Evolutionary conservation across 2,113 vertebrate species (phyloP).

Genomic region (Megaceryle torquata): DNA sequence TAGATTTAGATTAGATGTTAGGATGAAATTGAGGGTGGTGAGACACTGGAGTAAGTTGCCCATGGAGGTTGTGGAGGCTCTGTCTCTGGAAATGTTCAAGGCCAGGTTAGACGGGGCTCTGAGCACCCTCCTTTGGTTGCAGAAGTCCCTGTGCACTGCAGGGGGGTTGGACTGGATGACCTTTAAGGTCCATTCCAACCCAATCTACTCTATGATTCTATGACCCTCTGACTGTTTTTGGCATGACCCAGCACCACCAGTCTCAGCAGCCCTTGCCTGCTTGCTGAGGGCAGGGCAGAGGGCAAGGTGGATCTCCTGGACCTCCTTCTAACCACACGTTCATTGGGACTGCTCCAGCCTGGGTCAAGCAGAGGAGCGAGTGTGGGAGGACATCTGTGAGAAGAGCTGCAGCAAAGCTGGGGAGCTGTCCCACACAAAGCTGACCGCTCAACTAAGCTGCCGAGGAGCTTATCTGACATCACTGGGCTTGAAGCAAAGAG

Average conservation of each 20-base stretch:
- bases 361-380: rapidly evolving
- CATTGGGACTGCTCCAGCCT: background rate
- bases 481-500: background rate
- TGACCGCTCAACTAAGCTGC: background rate
- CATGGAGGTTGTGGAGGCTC: background rate
- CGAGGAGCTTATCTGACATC: rapidly evolving
- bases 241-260: background rate
- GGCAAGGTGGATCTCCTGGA: background rate
- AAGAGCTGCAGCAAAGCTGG: background rate
- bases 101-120: background rate
- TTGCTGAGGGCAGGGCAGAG: background rate
- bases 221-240: background rate
- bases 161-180: background rate
- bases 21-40: background rate
- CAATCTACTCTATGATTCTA: background rate
- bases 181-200: background rate
- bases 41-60: background rate
- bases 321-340: rapidly evolving
- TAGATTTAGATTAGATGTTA: background rate
- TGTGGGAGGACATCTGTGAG: rapidly evolving
- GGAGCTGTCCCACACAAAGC: background rate
- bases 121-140: background rate
- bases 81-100: background rate
- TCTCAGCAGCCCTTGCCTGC: background rate
- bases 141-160: background rate